Conservation (phyloP, 2,113 vertebrate genomes). For the Monarcha castaneiventris region DNA sequence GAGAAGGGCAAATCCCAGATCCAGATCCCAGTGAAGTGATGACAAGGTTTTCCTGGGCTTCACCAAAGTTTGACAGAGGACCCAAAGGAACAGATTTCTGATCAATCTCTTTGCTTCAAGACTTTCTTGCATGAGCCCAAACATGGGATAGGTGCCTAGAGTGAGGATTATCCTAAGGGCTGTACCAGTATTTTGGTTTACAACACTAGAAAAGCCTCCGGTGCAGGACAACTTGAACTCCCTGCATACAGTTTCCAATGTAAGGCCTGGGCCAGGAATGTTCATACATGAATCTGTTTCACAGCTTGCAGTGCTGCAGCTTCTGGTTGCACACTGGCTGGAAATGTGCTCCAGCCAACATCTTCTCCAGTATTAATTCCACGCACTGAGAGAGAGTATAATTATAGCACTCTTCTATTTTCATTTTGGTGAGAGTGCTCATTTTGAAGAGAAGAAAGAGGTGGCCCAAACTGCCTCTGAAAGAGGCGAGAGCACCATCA, state of each 20-base stretch:
- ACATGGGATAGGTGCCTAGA: accelerated
- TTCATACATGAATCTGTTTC: background rate
- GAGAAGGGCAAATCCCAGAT: background rate
- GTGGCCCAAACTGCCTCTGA: background rate
- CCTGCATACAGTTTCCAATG: background rate
- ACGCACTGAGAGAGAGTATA: background rate
- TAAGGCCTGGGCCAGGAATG: background rate
- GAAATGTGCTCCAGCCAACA: background rate
- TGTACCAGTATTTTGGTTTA: background rate
- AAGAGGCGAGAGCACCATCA: background rate
- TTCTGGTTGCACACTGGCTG: background rate
- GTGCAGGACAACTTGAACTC: background rate
- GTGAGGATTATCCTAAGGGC: background rate
- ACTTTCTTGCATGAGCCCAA: background rate
- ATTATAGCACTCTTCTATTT: background rate
- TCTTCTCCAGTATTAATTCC: background rate
- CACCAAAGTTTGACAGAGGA: background rate
- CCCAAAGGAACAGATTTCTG: background rate
- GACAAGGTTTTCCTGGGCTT: background rate
- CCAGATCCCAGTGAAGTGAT: background rate
- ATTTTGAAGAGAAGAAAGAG: background rate
- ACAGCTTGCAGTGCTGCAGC: background rate
- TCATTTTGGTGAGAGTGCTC: background rate
- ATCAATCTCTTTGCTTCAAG: background rate
- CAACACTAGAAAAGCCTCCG: background rate